phyloP scores from a whole-genome alignment of 2,113 vertebrate species.

The Sylvia atricapilla region DNA sequence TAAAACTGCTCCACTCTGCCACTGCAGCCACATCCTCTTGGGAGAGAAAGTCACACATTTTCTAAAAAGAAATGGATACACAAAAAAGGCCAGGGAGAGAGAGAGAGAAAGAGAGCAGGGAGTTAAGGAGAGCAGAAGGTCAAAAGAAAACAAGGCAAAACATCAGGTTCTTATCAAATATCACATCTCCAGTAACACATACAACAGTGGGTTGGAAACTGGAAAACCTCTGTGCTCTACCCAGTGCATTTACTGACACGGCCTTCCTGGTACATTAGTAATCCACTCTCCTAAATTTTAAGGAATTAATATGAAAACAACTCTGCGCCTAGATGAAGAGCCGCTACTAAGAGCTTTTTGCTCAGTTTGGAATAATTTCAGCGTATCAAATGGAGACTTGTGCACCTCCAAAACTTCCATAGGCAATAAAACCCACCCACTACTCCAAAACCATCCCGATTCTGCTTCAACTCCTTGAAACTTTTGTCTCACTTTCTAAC shows the following conservation, averaged over 20 bases:
- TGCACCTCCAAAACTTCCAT: background rate
- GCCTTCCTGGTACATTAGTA: background rate
- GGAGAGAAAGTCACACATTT: conserved; percentile 65
- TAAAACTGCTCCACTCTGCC: conserved; percentile 61
- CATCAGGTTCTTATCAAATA: background rate
- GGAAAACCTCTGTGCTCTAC: background rate
- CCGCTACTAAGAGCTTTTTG: background rate
- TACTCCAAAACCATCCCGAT: background rate
- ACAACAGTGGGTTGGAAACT: background rate
- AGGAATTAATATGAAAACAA: background rate
- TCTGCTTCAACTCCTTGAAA: background rate
- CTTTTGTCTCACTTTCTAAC: background rate
- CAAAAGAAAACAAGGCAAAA: conserved; percentile 37
- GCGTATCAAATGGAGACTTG: background rate
- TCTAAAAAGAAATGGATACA: conserved; percentile 79
- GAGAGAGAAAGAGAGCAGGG: background rate
- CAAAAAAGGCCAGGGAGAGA: conserved; percentile 67
- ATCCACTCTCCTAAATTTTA: background rate
- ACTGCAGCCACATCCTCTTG: conserved; percentile 72
- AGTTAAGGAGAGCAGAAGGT: conserved; percentile 61
- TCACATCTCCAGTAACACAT: background rate
- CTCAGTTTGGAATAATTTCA: background rate
- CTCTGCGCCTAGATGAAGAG: background rate
- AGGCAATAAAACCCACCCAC: background rate
- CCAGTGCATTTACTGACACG: background rate